Conservation (phyloP, 2,113 vertebrate genomes). For the Melanerpes formicivorus region DNA sequence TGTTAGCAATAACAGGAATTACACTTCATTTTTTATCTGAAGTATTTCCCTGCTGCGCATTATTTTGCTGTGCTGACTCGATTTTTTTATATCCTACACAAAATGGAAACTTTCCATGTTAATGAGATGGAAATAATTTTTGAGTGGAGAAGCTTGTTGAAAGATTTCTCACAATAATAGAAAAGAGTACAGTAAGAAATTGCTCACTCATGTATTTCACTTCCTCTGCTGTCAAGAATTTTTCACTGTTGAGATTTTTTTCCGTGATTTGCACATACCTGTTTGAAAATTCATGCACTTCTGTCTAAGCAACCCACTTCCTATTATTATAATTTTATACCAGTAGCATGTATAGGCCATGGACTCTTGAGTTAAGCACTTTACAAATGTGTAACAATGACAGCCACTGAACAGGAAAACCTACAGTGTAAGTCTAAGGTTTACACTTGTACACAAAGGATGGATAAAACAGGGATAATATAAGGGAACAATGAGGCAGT, state of each 20-base stretch:
- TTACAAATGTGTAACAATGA: conserved; percentile 17
- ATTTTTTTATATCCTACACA: conserved; percentile 3
- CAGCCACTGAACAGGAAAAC: background rate
- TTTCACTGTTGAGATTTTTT: conserved; percentile 7
- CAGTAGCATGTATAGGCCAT: background rate
- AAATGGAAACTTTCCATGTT: conserved; percentile 40
- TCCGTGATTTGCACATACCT: background rate
- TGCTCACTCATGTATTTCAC: conserved; percentile 31
- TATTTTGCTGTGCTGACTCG: conserved; percentile 42
- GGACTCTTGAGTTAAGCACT: conserved; percentile 41
- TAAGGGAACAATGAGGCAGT: background rate
- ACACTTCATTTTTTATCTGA: conserved; percentile 52
- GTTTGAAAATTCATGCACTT: conserved; percentile 28
- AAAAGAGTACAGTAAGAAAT: conserved; percentile 42
- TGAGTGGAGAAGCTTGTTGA: conserved; percentile 35
- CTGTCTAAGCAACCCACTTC: conserved; percentile 9
- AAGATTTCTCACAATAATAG: conserved; percentile 35
- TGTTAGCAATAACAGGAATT: conserved; percentile 49
- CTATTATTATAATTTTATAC: conserved; percentile 27
- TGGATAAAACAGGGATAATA: background rate
- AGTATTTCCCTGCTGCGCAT: conserved; percentile 44
- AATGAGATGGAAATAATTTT: conserved; percentile 55
- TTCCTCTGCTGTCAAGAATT: background rate
- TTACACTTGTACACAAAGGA: conserved; percentile 33
- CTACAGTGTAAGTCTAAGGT: background rate